Conservation (phyloP, 2,888 invertebrate species). For the Sipha maydis region DNA sequence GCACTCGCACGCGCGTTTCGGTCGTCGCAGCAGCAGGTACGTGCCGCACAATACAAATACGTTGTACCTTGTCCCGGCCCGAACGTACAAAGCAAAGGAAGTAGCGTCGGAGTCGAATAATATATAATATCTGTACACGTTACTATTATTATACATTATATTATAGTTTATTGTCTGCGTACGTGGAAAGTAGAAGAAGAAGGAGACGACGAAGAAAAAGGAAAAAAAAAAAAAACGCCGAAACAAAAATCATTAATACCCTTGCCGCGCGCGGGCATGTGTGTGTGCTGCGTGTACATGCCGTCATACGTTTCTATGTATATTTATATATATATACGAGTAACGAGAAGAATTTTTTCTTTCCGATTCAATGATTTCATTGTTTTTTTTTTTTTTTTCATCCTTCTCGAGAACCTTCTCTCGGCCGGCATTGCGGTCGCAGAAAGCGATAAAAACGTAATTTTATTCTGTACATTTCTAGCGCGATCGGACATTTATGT, state of each 20-base stretch:
- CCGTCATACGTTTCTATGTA: not conserved
- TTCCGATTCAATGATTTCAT: conserved; percentile 11
- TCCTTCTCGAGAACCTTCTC: not conserved
- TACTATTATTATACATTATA: not conserved
- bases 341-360: not conserved
- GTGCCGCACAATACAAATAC: too few relatives aligned
- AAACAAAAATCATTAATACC: conserved; percentile 38
- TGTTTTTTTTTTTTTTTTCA: not conserved
- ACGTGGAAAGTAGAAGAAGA: too few relatives aligned
- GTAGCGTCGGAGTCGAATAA: not conserved
- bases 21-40: not conserved
- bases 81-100: conserved; percentile 36
- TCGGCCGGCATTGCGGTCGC: not conserved
- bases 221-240: not conserved
- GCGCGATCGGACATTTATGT: too few relatives aligned
- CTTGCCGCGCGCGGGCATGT: not conserved
- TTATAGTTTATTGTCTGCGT: too few relatives aligned
- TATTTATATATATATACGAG: not conserved
- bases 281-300: not conserved
- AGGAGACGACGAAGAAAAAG: not conserved
- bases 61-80: not conserved
- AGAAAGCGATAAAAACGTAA: too few relatives aligned
- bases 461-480: too few relatives aligned
- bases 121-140: not conserved
- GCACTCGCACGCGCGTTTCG: not conserved